phyloP scores from a whole-genome alignment of 2,113 vertebrate species.

The Ammodytes marinus region DNA sequence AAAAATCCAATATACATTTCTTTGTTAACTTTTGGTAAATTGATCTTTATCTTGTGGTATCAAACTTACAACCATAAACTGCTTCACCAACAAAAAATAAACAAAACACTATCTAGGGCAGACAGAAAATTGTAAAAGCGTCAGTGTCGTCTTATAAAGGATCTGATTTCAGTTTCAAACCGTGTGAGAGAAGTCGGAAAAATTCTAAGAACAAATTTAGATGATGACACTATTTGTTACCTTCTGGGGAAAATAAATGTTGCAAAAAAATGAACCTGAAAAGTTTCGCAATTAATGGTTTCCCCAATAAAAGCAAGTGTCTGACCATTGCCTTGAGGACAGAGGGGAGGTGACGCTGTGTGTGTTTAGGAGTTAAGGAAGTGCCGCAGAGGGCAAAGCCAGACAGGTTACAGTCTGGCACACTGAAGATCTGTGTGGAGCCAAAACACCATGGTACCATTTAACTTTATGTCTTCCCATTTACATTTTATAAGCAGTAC shows the following conservation, averaged over 20 bases:
- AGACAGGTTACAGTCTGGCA: not conserved
- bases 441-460: not conserved
- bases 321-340: slow-evolving; percentile 9
- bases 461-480: not conserved
- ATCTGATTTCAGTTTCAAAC: not conserved
- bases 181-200: not conserved
- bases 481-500: not conserved
- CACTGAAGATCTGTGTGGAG: not conserved
- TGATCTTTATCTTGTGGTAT: not conserved
- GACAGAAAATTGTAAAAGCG: not conserved
- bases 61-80: not conserved
- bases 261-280: slow-evolving; percentile 3
- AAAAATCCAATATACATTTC: not conserved
- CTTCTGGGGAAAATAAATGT: not conserved
- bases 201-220: not conserved
- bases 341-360: not conserved
- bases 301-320: not conserved
- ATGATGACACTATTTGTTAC: slow-evolving; percentile 7
- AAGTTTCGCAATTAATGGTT: slow-evolving; percentile 6
- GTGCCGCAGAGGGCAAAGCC: slow-evolving; percentile 17
- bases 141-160: not conserved
- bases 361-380: slow-evolving; percentile 6
- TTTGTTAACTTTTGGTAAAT: not conserved
- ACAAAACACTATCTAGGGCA: too few relatives aligned
- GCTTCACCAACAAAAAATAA: not conserved